phyloP scores from a whole-genome alignment of 1,140 invertebrate species.

The Drosophila kepulauana region DNA sequence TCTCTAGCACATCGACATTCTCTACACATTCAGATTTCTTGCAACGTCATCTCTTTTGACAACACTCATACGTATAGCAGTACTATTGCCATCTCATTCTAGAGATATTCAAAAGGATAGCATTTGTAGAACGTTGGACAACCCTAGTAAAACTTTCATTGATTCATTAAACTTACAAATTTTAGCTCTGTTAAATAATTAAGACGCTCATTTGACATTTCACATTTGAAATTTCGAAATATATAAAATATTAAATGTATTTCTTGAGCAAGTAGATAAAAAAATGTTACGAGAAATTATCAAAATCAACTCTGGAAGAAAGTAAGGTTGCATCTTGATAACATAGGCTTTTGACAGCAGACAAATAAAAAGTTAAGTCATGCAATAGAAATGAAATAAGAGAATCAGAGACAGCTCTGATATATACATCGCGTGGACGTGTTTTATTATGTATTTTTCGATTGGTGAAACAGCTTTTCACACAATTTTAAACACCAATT shows the following conservation, averaged over 20 bases:
- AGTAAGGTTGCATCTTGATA: slow-evolving; percentile 5
- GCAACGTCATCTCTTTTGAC: neutral
- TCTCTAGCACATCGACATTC: too few relatives aligned
- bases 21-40: neutral
- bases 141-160: neutral
- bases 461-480: slow-evolving; percentile 71
- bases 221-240: too few relatives aligned
- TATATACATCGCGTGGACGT: slow-evolving; percentile 42
- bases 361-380: neutral
- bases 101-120: neutral
- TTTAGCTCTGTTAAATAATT: too few relatives aligned
- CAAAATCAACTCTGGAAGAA: neutral
- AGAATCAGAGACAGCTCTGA: slow-evolving; percentile 47
- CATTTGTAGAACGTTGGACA: too few relatives aligned
- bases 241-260: neutral
- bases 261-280: neutral
- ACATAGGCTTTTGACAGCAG: neutral
- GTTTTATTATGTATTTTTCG: slow-evolving; percentile 75
- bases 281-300: neutral
- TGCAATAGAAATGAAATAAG: neutral
- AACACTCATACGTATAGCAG: neutral
- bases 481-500: slow-evolving; percentile 79
- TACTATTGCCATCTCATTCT: neutral
- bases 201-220: too few relatives aligned
- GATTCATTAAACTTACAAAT: too few relatives aligned